phyloP scores from a whole-genome alignment of 2,113 vertebrate species.

The Deroptyus accipitrinus region DNA sequence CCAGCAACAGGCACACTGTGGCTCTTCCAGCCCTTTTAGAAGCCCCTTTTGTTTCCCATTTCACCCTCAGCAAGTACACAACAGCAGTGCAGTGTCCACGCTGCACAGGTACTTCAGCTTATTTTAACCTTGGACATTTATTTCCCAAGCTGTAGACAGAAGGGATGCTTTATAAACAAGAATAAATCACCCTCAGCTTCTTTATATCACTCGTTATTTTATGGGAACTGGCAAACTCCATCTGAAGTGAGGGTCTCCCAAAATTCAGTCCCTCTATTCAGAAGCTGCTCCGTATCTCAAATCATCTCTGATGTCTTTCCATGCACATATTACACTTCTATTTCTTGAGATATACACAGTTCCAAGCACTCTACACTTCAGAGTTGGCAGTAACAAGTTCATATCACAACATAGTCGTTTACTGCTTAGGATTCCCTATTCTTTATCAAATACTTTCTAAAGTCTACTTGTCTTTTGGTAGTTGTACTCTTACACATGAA shows the following conservation, averaged over 20 bases:
- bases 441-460: neutral
- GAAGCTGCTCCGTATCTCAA: fast-evolving
- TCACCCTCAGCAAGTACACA: neutral
- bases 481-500: neutral
- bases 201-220: neutral
- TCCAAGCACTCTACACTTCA: neutral
- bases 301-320: neutral
- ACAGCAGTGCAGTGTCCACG: fast-evolving
- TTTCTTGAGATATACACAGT: neutral
- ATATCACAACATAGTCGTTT: neutral
- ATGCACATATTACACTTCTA: neutral
- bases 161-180: neutral
- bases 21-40: neutral
- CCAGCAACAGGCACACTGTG: neutral
- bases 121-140: neutral
- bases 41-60: neutral
- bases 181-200: neutral
- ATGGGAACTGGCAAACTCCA: neutral
- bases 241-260: neutral
- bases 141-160: neutral
- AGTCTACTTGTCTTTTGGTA: neutral
- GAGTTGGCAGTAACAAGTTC: neutral
- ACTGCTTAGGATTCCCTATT: neutral
- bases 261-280: neutral
- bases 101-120: neutral